Percentiles rank a stretch among this genome's conserved stretches.
Conservation (phyloP, 2,113 vertebrate genomes). For the Pionites leucogaster region DNA sequence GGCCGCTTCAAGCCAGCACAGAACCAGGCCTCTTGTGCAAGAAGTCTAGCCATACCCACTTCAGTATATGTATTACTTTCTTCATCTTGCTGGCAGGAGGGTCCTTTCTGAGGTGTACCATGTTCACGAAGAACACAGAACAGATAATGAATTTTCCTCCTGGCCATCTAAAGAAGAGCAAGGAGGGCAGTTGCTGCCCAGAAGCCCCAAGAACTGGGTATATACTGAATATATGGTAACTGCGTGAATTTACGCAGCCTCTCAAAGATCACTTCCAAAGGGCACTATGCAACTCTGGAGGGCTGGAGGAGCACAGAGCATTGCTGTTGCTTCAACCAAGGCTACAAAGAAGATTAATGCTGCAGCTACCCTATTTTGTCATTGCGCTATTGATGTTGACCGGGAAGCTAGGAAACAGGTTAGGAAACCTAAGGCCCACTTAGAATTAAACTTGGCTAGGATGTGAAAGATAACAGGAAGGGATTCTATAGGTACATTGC, state of each 20-base stretch:
- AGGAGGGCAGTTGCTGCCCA: background rate
- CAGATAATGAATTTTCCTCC: background rate
- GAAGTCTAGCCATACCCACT: background rate
- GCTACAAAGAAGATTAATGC: background rate
- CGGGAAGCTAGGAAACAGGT: too few relatives aligned
- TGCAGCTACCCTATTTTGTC: background rate
- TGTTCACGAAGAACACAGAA: background rate
- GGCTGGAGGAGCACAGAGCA: background rate
- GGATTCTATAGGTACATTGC: too few relatives aligned
- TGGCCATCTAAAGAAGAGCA: background rate
- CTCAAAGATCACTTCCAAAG: background rate
- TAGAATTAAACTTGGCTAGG: too few relatives aligned
- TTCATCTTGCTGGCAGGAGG: fast-evolving
- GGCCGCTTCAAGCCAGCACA: background rate
- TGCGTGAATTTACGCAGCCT: background rate
- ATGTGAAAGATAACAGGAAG: too few relatives aligned
- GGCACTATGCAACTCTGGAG: fast-evolving
- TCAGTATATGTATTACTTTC: fast-evolving
- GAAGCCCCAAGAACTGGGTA: background rate
- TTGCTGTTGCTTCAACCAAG: background rate
- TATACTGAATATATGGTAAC: too few relatives aligned
- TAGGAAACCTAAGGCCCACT: too few relatives aligned
- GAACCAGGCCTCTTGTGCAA: background rate
- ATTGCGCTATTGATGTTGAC: background rate
- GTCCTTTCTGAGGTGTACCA: background rate